Evolutionary conservation across 2,113 vertebrate species (phyloP).

Genomic region (Siniperca chuatsi): DNA sequence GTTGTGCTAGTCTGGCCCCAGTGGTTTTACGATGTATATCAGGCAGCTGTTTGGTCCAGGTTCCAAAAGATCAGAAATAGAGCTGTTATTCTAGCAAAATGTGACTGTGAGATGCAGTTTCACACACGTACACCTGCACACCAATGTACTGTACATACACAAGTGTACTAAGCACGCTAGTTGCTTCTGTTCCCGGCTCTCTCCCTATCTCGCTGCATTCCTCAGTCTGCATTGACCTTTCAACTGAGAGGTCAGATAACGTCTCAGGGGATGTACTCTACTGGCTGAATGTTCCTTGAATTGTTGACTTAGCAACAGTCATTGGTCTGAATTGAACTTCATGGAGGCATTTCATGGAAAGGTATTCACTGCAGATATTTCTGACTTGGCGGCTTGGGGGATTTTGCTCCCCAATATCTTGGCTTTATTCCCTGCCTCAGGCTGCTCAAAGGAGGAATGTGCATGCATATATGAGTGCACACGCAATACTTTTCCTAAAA

Average conservation of each 20-base stretch:
- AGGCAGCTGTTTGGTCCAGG: slow-evolving; percentile 53
- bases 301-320: slow-evolving; percentile 67
- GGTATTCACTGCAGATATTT: slow-evolving; percentile 63
- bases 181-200: slow-evolving; percentile 46
- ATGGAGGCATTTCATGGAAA: slow-evolving; percentile 53
- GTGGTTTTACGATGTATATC: slow-evolving; percentile 70
- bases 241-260: slow-evolving; percentile 51
- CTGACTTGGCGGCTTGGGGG: slow-evolving; percentile 36
- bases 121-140: slow-evolving; percentile 20
- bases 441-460: slow-evolving; percentile 35
- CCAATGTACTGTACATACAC: slow-evolving; percentile 1
- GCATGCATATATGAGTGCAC: neutral
- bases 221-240: slow-evolving; percentile 54
- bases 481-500: slow-evolving; percentile 3
- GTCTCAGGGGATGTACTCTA: slow-evolving; percentile 64
- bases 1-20: slow-evolving; percentile 56
- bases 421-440: slow-evolving; percentile 16
- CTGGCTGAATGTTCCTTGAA: slow-evolving; percentile 39
- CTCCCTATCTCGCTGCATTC: slow-evolving; percentile 39
- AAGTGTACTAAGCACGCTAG: neutral
- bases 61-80: slow-evolving; percentile 60
- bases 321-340: slow-evolving; percentile 65
- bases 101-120: slow-evolving; percentile 45
- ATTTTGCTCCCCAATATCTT: slow-evolving; percentile 53
- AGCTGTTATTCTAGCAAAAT: slow-evolving; percentile 55